Evolutionary conservation across 2,888 invertebrate species (phyloP), one percentile per base, ranked within the genome.

Genomic region (Oconnorella tubifera): DNA sequence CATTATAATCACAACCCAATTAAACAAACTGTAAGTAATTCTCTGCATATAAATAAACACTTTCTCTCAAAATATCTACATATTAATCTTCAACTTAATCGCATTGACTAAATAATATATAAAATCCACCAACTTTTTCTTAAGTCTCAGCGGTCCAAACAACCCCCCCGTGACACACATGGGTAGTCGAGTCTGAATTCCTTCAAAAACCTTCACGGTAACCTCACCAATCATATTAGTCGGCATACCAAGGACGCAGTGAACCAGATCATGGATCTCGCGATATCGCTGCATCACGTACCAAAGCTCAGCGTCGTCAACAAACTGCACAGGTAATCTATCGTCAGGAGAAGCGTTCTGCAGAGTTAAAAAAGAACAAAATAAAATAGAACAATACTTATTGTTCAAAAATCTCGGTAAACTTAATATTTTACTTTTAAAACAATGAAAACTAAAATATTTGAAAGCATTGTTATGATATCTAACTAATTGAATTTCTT

Each of bases 261-360:
- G 99, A 65, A 92, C 88, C 70, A 99, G 86, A 84, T 99, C 99
- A 82, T 99, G 99, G 6, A 91, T 90, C 84, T 99, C 97, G 71
- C 99, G 87, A 80, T 99, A 99, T 62, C 99, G 86, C 82, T 95
- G 93, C 90, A 99, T 94, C 56, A 98, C 90, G 83, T 97, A 99
- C 2, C 95, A 94, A 73, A 95, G 83, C 70, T 95, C 89, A 1
- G 88, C 84, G 81, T 98, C 91, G 71, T 92, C 88, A 57, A 99
- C 87, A 83, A 96, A 99, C 75, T 90, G 90, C 0, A 99, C 97
- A 23, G 90, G 87, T 71, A 89, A 85, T 69, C 99, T 86, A 33
- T 91, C 89, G 84, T 99, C 98, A 0, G 99, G 96, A 3, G 91
- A 91, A 0, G 98, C 94, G 73, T 90, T 87, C 87, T 89, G 78